Evolutionary conservation across 2,888 invertebrate genomes (phyloP).

Genomic region (Eledone cirrhosa): DNA sequence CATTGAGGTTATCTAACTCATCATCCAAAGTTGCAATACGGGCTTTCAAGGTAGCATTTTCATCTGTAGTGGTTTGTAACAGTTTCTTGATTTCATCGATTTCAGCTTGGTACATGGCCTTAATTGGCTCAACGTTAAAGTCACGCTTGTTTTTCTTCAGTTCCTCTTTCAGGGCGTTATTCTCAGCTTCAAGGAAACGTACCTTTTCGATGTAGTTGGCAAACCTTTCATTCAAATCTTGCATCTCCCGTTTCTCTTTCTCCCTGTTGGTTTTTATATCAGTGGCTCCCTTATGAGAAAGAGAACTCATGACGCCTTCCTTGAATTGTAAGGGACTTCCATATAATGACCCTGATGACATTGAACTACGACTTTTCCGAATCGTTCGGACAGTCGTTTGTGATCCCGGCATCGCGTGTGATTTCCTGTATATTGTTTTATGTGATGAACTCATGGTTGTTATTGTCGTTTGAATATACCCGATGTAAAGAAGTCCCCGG

Average conservation of each 20-base stretch:
- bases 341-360: too few relatives aligned
- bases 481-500: too few relatives aligned
- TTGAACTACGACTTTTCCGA: too few relatives aligned
- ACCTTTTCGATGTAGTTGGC: conserved; percentile 69
- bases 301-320: too few relatives aligned
- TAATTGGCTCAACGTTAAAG: conserved; percentile 56
- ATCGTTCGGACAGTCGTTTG: too few relatives aligned
- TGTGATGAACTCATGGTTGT: too few relatives aligned
- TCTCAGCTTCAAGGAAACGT: conserved; percentile 64
- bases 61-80: conserved; percentile 38
- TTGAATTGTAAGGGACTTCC: too few relatives aligned
- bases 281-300: conserved; percentile 61
- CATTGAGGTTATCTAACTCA: conserved; percentile 59
- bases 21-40: conserved; percentile 66
- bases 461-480: too few relatives aligned
- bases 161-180: conserved; percentile 60
- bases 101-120: conserved; percentile 41
- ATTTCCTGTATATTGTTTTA: too few relatives aligned
- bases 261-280: conserved; percentile 66
- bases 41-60: conserved; percentile 68
- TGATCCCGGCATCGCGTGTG: too few relatives aligned
- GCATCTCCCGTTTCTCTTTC: conserved; percentile 69
- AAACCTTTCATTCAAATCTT: conserved; percentile 69
- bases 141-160: conserved; percentile 45
- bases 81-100: conserved; percentile 40